Evolutionary conservation across 2,797 vertebrate genomes (phyloP), one percentile per base, ranked within the genome.

Genomic region (Catostomus latipinnis): DNA sequence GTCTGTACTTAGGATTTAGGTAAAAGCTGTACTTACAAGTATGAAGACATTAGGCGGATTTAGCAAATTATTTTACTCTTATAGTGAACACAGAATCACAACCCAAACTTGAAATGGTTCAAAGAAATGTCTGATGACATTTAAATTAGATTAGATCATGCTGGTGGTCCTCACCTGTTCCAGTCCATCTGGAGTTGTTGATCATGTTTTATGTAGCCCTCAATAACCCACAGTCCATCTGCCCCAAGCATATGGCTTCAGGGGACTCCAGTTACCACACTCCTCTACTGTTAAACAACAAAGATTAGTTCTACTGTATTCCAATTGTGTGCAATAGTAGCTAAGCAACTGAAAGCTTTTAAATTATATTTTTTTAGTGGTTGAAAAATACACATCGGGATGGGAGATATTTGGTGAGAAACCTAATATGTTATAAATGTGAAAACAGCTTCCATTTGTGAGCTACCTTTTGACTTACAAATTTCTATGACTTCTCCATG

Each of bases 1-100:
- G 74, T 81, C 69, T 68, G 66, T 71, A 57, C 34, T 34, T 34
- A 34, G 34, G 34, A 34, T 34, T 34, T 34, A 34, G 34, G 34
- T 34, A 34, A 34, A 34, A 34, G 34, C 34, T 34, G 34, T 4
- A 65, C 79, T 86, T 63, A 84, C 49, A 43, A 43, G 78, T 81
- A 58, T 85, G 88, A 87, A 83, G 65, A 74, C 10, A 66, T 75
- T 83, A 87, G 84, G 84, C 87, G 68, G 88, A 88, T 87, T 89
- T 80, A 76, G 81, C 34, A 58, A 83, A 83, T 78, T 71, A 78
- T 81, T 82, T 86, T 12, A 72, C 46, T 68, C 8, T 14, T 72
- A 53, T 57, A 54, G 22, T 18, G 45, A 56, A 48, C 63, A 65
- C 62, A 34, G 34, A 34, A 34, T 22, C 46, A 76, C 73, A 54